A percentile compares a stretch with the other conserved stretches of the same genome.
phyloP scores from a whole-genome alignment of 1,140 invertebrate genomes.

The Gyrodactylus salaris region DNA sequence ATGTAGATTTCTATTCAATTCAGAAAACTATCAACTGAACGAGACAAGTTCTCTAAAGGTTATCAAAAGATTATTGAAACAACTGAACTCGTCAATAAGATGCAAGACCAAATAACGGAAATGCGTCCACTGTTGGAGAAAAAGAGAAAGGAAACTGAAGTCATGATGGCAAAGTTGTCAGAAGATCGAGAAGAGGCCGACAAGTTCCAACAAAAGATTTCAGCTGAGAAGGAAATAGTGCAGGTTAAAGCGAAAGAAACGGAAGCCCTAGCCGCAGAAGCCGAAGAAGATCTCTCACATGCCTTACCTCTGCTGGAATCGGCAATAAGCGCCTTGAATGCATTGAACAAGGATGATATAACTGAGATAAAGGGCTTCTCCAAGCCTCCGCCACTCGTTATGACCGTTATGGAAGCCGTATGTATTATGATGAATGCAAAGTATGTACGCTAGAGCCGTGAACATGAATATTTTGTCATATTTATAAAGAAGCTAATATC shows the following conservation, averaged over 20 bases:
- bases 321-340: slow-evolving; percentile 37
- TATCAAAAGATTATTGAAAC: slow-evolving; percentile 19
- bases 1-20: too few species aligned
- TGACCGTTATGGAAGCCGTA: slow-evolving; percentile 39
- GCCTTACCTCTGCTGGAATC: slow-evolving; percentile 46
- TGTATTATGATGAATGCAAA: slow-evolving; percentile 43
- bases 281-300: slow-evolving; percentile 33
- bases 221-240: slow-evolving; percentile 20
- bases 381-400: slow-evolving; percentile 26
- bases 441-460: slow-evolving; percentile 27
- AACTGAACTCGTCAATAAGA: slow-evolving; percentile 19
- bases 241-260: slow-evolving; percentile 21
- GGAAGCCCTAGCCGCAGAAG: slow-evolving; percentile 20
- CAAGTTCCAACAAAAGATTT: slow-evolving; percentile 13
- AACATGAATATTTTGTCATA: neutral
- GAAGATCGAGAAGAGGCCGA: slow-evolving; percentile 18
- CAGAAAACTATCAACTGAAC: slow-evolving; percentile 15
- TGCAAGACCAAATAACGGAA: slow-evolving; percentile 19
- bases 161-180: slow-evolving; percentile 19
- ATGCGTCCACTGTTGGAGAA: slow-evolving; percentile 20
- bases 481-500: too few species aligned
- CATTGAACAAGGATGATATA: slow-evolving; percentile 53
- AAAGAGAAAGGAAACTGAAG: slow-evolving; percentile 18
- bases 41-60: slow-evolving; percentile 19
- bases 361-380: slow-evolving; percentile 51